Percentiles rank a stretch among this genome's conserved stretches.
phyloP scores from a whole-genome alignment of 2,113 vertebrate species.

The Poicephalus gulielmi region DNA sequence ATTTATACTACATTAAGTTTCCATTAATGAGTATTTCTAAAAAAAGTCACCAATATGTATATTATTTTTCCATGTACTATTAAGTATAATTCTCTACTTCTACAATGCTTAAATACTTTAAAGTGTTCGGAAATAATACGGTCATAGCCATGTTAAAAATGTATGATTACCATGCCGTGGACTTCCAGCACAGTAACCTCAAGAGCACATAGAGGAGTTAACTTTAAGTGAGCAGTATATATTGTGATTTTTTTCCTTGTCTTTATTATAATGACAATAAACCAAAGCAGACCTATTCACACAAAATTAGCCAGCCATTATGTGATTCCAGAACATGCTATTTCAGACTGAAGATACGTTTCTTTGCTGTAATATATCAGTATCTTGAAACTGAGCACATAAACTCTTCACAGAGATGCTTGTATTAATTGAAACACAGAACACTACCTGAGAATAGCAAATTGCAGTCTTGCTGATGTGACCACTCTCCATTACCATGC shows the following conservation, averaged over 20 bases:
- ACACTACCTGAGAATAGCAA: neutral
- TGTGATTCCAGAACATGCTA: neutral
- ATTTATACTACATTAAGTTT: constrained; percentile 10
- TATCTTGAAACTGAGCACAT: neutral
- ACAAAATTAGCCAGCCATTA: neutral
- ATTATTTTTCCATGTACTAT: neutral
- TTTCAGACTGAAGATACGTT: neutral
- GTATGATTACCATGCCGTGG: neutral
- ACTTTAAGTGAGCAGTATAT: neutral
- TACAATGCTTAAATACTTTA: neutral
- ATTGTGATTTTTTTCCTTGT: neutral
- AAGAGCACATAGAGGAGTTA: neutral
- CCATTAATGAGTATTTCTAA: neutral
- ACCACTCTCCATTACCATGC: neutral
- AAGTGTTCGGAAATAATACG: neutral
- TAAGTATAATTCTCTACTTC: neutral
- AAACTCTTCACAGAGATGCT: neutral
- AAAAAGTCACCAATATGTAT: neutral
- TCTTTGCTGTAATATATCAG: neutral
- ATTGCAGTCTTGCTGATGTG: neutral
- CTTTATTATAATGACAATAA: neutral
- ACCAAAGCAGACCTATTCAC: neutral
- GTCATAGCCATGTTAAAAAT: neutral
- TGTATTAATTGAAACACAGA: neutral
- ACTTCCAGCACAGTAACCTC: neutral